Percentiles rank a stretch among this genome's conserved stretches.
Conservation (phyloP, 2,113 vertebrate species). For the Sapajus apella region DNA sequence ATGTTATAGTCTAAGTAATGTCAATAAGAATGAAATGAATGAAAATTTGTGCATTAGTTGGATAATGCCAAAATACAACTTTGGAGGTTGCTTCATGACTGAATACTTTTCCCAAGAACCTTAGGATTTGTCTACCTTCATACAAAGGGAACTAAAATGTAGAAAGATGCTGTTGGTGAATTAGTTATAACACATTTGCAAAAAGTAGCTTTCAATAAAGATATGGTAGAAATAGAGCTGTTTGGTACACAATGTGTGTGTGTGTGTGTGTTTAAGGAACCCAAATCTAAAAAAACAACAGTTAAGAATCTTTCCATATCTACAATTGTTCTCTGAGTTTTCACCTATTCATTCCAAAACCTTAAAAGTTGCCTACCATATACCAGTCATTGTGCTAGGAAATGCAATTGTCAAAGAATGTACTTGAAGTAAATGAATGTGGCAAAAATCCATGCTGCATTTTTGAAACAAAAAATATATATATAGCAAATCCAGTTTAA, state of each 20-base stretch:
- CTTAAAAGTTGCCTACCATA: not conserved
- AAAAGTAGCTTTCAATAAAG: conserved; percentile 40
- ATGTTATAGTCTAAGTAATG: not conserved
- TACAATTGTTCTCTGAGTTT: not conserved
- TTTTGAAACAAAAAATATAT: not conserved
- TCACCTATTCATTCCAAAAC: conserved; percentile 1
- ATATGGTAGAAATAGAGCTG: not conserved
- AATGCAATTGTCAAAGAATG: conserved; percentile 46
- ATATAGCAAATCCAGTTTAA: conserved; percentile 25
- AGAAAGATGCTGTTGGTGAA: not conserved
- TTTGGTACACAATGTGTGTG: not conserved
- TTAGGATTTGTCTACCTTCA: not conserved
- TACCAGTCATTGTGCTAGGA: not conserved
- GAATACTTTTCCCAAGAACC: not conserved
- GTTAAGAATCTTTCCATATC: not conserved
- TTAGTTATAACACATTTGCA: not conserved
- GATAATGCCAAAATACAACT: conserved; percentile 17
- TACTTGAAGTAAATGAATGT: conserved; percentile 44
- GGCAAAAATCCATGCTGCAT: not conserved
- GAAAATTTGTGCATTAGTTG: conserved; percentile 8
- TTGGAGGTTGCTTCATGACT: not conserved
- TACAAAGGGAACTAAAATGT: conserved; percentile 33
- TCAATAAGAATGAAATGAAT: conserved; percentile 25
- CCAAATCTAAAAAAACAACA: not conserved
- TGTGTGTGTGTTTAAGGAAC: not conserved